Base-by-base conservation (phyloP, 2,113 vertebrate genomes). In the Gobius niger region DNA sequence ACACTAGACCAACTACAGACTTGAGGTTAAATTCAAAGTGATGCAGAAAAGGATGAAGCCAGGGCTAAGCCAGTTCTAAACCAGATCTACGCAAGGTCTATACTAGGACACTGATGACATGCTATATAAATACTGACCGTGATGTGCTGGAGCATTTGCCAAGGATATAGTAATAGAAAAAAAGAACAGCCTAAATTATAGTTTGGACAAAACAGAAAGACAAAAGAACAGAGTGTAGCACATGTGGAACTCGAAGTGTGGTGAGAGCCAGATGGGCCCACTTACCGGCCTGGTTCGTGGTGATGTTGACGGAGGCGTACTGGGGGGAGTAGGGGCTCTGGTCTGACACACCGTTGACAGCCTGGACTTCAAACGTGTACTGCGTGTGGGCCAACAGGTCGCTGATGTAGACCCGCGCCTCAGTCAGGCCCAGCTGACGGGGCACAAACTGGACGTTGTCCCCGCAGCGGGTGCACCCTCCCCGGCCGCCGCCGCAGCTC, bases 281-380 rank as follows among this genome's bases (percentile, higher is more conserved):
- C 96, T 95, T 87, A 99, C 98, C 98, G 0, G 98, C 98, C 80
- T 99, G 98, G 92, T 99, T 99, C 86, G 98, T 99, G 89, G 97
- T 99, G 88, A 99, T 99, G 88, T 99, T 99, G 78, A 99, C 96
- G 0, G 98, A 96, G 9, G 95, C 83, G 0, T 98, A 99, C 74
- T 98, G 96, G 0, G 98, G 98, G 0, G 97, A 97, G 91, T 98
- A 96, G 16, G 96, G 98, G 83, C 96, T 99, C 93, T 99, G 98
- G 87, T 99, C 98, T 0, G 97, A 98, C 85, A 99, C 98, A 0
- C 97, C 98, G 0, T 99, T 99, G 83, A 99, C 97, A 0, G 97
- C 96, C 88, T 99, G 97, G 89, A 99, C 95, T 93, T 99, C 98
- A 0, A 99, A 98, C 65, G 97, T 99, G 92, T 98, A 99, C 91